Percentiles rank a stretch among this genome's conserved stretches.
Conservation (phyloP, 2,797 vertebrate genomes). For the Scolopax bukidnonensis region DNA sequence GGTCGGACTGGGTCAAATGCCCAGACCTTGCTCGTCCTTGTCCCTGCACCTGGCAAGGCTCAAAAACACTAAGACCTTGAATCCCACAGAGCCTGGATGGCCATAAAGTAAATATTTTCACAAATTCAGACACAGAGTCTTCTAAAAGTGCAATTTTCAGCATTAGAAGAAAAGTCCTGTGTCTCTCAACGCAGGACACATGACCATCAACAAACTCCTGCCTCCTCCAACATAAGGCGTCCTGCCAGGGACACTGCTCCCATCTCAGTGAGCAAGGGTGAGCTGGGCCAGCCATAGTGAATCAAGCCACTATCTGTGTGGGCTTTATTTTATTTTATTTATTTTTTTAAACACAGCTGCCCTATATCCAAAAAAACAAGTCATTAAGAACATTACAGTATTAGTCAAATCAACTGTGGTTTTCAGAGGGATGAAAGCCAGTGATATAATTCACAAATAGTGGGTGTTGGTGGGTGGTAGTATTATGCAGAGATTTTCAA, state of each 20-base stretch:
- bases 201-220: background rate
- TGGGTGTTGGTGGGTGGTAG: background rate
- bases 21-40: too few species aligned
- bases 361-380: background rate
- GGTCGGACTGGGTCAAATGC: too few species aligned
- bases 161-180: too few species aligned
- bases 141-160: too few species aligned
- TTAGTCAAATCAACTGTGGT: background rate
- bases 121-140: too few species aligned
- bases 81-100: too few species aligned
- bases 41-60: too few species aligned
- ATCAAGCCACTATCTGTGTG: background rate
- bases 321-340: background rate
- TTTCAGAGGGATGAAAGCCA: conserved; percentile 1
- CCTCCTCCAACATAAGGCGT: background rate
- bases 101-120: too few species aligned
- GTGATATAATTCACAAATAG: background rate
- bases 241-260: background rate
- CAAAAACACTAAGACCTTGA: too few species aligned
- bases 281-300: background rate
- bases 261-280: background rate
- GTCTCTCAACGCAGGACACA: too few species aligned
- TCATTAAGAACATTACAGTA: background rate
- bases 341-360: background rate
- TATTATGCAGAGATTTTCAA: background rate